Base-by-base conservation (phyloP, 2,888 invertebrate genomes). In the Oligia strigilis region DNA sequence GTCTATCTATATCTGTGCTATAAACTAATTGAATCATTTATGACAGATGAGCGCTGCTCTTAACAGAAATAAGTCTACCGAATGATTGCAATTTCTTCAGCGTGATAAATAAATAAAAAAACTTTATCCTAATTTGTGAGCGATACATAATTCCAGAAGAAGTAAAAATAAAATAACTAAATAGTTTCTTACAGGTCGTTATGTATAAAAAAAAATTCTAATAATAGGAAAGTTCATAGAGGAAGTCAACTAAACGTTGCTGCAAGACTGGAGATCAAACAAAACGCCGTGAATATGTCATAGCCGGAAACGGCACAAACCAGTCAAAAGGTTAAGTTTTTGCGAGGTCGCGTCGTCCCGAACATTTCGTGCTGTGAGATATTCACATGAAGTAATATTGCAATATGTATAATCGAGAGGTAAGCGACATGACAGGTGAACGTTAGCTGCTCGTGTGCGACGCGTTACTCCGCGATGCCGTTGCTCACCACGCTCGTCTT, bases 241-340 rank as follows among this genome's bases (percentile, higher is more conserved):
- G 87, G 91, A 92, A 90, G 92, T 92, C 91, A 90, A 90, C 88
- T 92, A 91, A 93, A 93, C 92, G 90, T 92, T 91, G 93, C 93
- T 94, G 94, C 93, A 93, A 94, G 93, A 94, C 92, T 94, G 94
- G 95, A 96, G 96, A 96, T 96, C 95, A 95, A 95, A 94, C 90
- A 89, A 87, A 91, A 90, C 88, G 87, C 90, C 90, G 96, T 96
- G 96, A 96, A 96, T 96, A 96, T 93, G 90, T 96, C 96, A 94
- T 92, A 94, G 95, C 94, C 94, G 88, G 93, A 93, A 93, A 93
- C 91, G 91, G 91, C 89, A 90, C 89, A 85, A 71, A 78, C 77
- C 87, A 79, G 75, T 85, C 86, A 87, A 84, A 80, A 88, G 81
- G 81, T 74, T 87, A 89, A 91, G 88, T 90, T 92, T 79, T 77